Evolutionary conservation across 2,888 invertebrate genomes (phyloP).

Genomic region (Drosophila colorata): DNA sequence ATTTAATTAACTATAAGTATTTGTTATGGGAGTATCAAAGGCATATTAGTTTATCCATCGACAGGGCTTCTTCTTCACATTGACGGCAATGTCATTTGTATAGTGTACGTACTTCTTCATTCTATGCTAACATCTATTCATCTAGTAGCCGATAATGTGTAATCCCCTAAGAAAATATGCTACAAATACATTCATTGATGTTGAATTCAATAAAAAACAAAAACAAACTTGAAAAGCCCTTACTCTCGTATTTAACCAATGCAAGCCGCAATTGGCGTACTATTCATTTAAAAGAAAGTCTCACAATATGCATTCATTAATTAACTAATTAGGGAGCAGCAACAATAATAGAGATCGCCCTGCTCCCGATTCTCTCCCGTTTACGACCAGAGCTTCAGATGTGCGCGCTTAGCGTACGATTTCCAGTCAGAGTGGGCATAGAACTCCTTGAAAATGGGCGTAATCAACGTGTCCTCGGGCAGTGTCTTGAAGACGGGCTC

Average conservation of each 20-base stretch:
- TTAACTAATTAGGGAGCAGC: slow-evolving; percentile 45
- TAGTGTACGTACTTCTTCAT: slow-evolving; percentile 10
- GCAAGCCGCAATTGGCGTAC: slow-evolving; percentile 41
- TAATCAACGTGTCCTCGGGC: slow-evolving; percentile 88
- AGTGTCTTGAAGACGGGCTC: slow-evolving; percentile 92
- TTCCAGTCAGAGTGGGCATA: slow-evolving; percentile 88
- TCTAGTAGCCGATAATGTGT: slow-evolving; percentile 22
- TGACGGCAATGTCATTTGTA: slow-evolving; percentile 17
- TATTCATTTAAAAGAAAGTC: slow-evolving; percentile 48
- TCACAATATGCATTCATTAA: slow-evolving; percentile 64
- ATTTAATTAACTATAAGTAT: slow-evolving; percentile 38
- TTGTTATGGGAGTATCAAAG: slow-evolving; percentile 44
- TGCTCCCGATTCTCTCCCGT: neutral
- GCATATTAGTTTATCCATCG: slow-evolving; percentile 16
- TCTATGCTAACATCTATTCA: slow-evolving; percentile 11
- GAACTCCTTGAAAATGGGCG: slow-evolving; percentile 90
- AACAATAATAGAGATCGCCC: neutral
- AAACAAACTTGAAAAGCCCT: slow-evolving; percentile 2
- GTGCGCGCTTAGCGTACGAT: slow-evolving; percentile 86
- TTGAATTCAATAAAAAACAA: slow-evolving; percentile 30
- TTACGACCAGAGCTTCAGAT: slow-evolving; percentile 87
- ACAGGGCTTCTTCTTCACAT: neutral
- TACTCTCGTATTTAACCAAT: slow-evolving; percentile 40
- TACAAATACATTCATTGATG: slow-evolving; percentile 19
- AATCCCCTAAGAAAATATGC: slow-evolving; percentile 20